Percentiles rank a stretch among this genome's conserved stretches.
Evolutionary conservation across 2,797 vertebrate genomes (phyloP).

Genomic region (Alosa sapidissima): DNA sequence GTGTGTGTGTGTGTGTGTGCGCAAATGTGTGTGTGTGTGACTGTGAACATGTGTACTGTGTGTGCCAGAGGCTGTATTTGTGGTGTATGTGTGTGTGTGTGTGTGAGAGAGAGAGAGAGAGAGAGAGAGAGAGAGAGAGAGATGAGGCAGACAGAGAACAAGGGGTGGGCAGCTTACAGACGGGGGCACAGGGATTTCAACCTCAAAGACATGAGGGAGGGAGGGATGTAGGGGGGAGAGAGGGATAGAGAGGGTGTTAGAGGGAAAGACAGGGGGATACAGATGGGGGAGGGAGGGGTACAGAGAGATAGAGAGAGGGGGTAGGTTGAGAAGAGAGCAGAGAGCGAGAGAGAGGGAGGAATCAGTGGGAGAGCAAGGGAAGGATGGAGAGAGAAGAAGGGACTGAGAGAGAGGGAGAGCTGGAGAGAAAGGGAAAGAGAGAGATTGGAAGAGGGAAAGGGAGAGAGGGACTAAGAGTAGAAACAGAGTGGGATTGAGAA

Average conservation of each 20-base stretch:
- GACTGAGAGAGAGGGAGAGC: background rate
- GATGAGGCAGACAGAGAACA: slow-evolving; percentile 14
- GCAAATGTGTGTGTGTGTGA: background rate
- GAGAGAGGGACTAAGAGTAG: background rate
- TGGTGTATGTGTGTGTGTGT: background rate
- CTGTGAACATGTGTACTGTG: background rate
- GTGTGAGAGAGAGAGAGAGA: background rate
- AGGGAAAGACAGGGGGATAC: background rate
- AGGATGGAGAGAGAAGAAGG: background rate
- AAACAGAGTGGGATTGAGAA: background rate
- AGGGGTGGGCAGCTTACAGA: slow-evolving; percentile 17
- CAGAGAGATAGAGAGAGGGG: background rate
- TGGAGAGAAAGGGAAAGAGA: background rate
- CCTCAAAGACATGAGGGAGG: background rate
- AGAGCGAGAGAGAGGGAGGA: slow-evolving; percentile 36
- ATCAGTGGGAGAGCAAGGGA: slow-evolving; percentile 37
- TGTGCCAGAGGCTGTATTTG: background rate
- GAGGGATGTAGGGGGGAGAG: background rate
- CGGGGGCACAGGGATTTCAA: slow-evolving; percentile 10
- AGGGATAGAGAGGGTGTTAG: background rate
- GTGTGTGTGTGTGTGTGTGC: background rate
- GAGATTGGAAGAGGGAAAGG: background rate
- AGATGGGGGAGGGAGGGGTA: background rate
- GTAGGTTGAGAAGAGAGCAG: background rate
- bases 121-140: background rate